Evolutionary conservation across 2,113 vertebrate genomes (phyloP).

Genomic region (Scalopus aquaticus): DNA sequence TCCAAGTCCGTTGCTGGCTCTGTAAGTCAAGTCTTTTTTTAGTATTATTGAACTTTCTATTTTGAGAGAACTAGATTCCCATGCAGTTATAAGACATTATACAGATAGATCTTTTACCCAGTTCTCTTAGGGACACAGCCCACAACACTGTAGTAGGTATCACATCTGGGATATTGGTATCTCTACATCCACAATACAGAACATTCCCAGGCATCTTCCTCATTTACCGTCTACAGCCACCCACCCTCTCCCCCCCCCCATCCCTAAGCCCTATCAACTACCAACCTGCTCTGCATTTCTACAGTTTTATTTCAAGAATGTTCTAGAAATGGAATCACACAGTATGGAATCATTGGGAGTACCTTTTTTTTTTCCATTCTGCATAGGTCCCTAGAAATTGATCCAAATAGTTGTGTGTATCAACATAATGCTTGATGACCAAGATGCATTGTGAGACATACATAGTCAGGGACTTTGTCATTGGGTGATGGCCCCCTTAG

Average conservation of each 20-base stretch:
- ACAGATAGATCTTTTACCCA: neutral
- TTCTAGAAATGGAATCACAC: neutral
- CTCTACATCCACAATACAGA: neutral
- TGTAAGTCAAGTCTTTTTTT: neutral
- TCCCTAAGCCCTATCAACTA: neutral
- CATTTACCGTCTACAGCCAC: accelerated
- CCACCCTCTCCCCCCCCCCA: too few species aligned
- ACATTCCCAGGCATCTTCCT: neutral
- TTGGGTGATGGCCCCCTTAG: too few species aligned
- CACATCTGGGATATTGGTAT: neutral
- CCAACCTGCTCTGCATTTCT: neutral
- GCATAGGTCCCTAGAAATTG: neutral
- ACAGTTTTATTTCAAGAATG: neutral
- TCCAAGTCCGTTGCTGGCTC: neutral
- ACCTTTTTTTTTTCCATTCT: neutral
- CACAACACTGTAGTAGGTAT: neutral
- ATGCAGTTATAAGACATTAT: neutral
- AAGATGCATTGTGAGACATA: too few species aligned
- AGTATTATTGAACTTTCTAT: neutral
- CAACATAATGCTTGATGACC: neutral
- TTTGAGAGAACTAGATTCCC: neutral
- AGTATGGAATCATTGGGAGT: neutral
- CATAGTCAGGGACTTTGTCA: too few species aligned
- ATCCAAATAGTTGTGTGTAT: neutral
- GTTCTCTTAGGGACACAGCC: neutral